A percentile compares a stretch with the other conserved stretches of the same genome.
Conservation (phyloP, 64 coral and sea anemone species). For the Montipora foliosa region DNA sequence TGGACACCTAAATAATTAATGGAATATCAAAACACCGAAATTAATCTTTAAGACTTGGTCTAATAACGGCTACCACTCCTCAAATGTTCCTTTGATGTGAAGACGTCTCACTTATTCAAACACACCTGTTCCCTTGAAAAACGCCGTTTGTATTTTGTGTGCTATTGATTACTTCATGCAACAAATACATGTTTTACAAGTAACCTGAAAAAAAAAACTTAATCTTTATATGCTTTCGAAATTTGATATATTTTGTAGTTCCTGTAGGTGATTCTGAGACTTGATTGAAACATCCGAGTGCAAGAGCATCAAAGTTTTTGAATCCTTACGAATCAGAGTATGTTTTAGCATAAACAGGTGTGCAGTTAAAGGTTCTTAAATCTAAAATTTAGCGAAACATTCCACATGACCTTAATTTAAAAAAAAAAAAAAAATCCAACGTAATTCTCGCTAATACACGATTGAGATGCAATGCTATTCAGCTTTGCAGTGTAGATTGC, state of each 20-base stretch:
- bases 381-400: background rate
- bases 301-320: background rate
- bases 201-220: background rate
- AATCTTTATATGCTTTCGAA: too few species aligned
- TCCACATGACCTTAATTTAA: background rate
- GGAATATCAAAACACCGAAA: too few species aligned
- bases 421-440: background rate
- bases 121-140: constrained; percentile 3
- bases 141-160: background rate
- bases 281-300: background rate
- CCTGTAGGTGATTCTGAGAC: too few species aligned
- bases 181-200: background rate
- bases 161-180: background rate
- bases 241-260: too few species aligned
- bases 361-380: background rate
- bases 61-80: too few species aligned
- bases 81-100: background rate
- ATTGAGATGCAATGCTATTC: too few species aligned
- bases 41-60: too few species aligned
- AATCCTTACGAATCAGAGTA: background rate
- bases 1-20: too few species aligned
- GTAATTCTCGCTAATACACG: too few species aligned
- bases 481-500: too few species aligned
- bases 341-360: constrained; percentile 17
- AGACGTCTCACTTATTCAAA: background rate